Conservation (phyloP, 2,888 invertebrate genomes). For the Hyles lineata region DNA sequence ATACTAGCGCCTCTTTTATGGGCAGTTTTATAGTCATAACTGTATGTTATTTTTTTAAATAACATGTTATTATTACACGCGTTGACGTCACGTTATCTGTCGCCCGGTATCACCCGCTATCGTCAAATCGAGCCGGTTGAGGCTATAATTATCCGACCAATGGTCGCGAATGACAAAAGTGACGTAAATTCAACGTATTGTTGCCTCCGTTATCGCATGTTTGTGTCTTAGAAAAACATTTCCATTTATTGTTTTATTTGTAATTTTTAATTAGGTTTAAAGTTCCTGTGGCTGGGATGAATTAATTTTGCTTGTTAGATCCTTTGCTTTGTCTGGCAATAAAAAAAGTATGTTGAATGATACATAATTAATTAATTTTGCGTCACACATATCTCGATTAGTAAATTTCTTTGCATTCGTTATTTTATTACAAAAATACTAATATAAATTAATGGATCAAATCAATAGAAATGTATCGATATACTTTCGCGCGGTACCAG, state of each 20-base stretch:
- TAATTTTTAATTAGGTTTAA: too few relatives aligned
- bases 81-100: constrained; percentile 5
- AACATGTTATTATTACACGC: constrained; percentile 1
- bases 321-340: too few relatives aligned
- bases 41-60: not conserved
- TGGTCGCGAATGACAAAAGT: constrained; percentile 15
- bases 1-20: not conserved
- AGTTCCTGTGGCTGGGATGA: too few relatives aligned
- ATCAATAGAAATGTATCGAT: constrained; percentile 8
- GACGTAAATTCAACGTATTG: constrained; percentile 24
- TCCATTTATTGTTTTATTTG: not conserved
- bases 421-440: too few relatives aligned
- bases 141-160: constrained; percentile 1
- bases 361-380: too few relatives aligned
- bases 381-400: too few relatives aligned
- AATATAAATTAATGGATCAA: too few relatives aligned
- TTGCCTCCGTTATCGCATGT: not conserved
- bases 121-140: not conserved
- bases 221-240: not conserved
- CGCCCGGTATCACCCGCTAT: constrained; percentile 8
- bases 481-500: constrained; percentile 56
- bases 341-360: too few relatives aligned
- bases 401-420: too few relatives aligned
- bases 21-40: not conserved
- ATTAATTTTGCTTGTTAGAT: too few relatives aligned